Evolutionary conservation across 2,888 invertebrate species (phyloP), one percentile per base, ranked within the genome.

Genomic region (Hypercompe scribonia): DNA sequence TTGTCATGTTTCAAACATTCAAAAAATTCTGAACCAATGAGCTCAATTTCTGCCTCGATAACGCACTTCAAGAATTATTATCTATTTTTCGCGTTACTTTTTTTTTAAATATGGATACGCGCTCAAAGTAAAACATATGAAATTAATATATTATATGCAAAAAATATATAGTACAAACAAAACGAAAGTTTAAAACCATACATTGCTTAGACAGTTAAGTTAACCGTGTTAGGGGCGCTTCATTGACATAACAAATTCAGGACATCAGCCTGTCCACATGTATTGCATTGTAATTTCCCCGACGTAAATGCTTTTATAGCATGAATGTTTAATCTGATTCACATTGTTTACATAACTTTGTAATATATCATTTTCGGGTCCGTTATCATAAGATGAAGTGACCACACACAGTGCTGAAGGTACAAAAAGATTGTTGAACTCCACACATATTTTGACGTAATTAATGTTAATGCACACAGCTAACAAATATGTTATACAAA

Each of bases 271-370:
- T 70, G 88, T 87, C 88, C 86, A 88, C 91, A 91, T 85, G 90
- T 80, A 85, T 89, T 92, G 93, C 92, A 94, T 94, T 85, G 89
- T 90, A 94, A 94, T 94, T 88, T 82, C 86, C 84, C 78, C 79
- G 83, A 94, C 88, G 83, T 86, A 84, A 78, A 80, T 83, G 82
- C n/a, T 36, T 68, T 65, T 54, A 58, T 61, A 42, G 34, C 50
- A 50, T 34, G n/a, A 67, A 42, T 18, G 42, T 28, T 66, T 66
- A 21, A 50, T 66, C 42, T 18, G 21, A 42, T 18, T 61, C 3
- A 31, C 15, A 18, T 7, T 21, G 21, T 21, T 46, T 33, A 46
- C 31, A 34, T 68, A 68, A 18, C 31, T 61, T 24, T 61, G 21
- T 39, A 28, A 39, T 58, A 28, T 39, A 28, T 21, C 3, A 68